Percentiles rank a stretch among this genome's conserved stretches.
These are phyloP conservation scores for Drosophila tsacasi DNA, from an alignment of 1,140 invertebrate species.

Conservation along the genomic window DNA sequence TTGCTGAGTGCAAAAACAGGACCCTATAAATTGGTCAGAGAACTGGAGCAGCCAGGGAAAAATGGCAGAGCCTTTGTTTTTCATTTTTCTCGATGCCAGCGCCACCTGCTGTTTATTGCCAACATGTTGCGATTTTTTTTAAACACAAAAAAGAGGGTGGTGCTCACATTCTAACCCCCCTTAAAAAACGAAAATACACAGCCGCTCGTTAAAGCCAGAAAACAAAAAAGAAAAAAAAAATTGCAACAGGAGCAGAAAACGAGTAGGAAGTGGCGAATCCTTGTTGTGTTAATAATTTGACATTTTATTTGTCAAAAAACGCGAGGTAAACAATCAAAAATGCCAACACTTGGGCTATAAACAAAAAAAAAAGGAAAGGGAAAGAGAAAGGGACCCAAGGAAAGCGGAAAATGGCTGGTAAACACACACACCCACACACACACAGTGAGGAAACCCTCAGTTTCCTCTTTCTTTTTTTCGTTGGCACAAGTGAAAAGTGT, in stretches of 20 bases:
- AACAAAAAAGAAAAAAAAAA: neutral
- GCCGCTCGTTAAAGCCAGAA: constrained; percentile 33
- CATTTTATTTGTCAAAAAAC: constrained; percentile 76
- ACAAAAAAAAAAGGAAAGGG: neutral
- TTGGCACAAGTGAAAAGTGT: constrained; percentile 23
- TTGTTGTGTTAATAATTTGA: constrained; percentile 79
- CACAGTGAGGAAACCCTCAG: constrained; percentile 1
- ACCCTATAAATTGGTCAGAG: constrained; percentile 72
- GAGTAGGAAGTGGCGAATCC: constrained; percentile 2
- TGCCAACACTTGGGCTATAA: constrained; percentile 55
- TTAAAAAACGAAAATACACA: constrained; percentile 1
- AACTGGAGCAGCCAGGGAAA: constrained; percentile 63
- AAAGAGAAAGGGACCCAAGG: constrained; percentile 1
- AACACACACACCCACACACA: constrained; percentile 1
- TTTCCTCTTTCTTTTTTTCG: constrained; percentile 6
- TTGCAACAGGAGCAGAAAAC: constrained; percentile 5
- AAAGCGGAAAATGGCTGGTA: constrained; percentile 27
- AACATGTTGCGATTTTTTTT: constrained; percentile 76
- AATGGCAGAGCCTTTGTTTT: constrained; percentile 12
- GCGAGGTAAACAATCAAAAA: constrained; percentile 58
- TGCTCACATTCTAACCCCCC: constrained; percentile 31
- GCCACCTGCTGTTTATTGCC: constrained; percentile 81
- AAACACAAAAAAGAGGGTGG: constrained; percentile 25
- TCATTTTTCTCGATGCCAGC: constrained; percentile 37
- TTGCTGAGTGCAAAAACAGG: constrained; percentile 9